Evolutionary conservation across 2,888 invertebrate genomes (phyloP), one percentile per base, ranked within the genome.

Genomic region (Noctua janthina): DNA sequence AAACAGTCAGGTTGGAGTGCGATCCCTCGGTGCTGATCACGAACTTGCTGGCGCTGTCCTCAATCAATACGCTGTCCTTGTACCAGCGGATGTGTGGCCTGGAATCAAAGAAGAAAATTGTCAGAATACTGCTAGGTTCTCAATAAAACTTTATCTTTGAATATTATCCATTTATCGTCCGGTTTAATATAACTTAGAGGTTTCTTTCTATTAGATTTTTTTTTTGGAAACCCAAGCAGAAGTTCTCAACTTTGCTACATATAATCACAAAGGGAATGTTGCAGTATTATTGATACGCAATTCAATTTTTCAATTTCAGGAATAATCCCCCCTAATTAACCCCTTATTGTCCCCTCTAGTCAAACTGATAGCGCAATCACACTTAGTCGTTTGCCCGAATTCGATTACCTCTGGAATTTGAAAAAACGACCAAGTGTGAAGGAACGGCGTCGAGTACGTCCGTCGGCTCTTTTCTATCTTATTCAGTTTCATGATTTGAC

Each of bases 1-100:
- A 90, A 29, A 96, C 94, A 0, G 95, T 94, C 35, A 96, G 89
- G 89, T 95, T 96, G 80, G 96, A 96, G 84, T 92, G 90, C 0
- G 91, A 70, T 0, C 94, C 95, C 0, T 72, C 71, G 0, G 94
- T 94, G 75, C 88, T 92, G 84, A 96, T 87, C 54, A 75, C 83
- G 92, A 91, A 95, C 69, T 91, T 90, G 8, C 84, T 82, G 0
- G 92, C 89, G 0, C 90, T 85, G 70, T 93, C 92, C 59, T 93
- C 91, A 72, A 96, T 92, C 59, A 91, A 90, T 0, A 68, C 71
- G 0, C 93, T 93, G 62, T 96, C 95, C 64, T 96, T 96, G 93
- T 94, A 96, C 96, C 96, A 96, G 51, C 92, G 93, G 86, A 96
- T 94, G 82, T 92, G 90, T 1, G 94, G 92, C 11, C 96, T 96